Conservation (phyloP, 2,888 invertebrate species). For the Opisthograptis luteolata region DNA sequence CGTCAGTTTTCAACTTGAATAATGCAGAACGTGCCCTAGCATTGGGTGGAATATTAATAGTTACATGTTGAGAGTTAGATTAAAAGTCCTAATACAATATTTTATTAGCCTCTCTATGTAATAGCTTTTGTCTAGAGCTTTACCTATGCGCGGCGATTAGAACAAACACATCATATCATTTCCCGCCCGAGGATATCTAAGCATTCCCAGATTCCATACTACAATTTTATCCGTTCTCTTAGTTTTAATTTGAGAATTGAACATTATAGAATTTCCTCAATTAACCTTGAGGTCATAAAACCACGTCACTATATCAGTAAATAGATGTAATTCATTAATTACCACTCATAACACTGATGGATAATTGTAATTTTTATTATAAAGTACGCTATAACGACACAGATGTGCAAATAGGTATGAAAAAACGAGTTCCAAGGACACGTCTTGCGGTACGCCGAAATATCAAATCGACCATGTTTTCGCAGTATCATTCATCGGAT, state of each 20-base stretch:
- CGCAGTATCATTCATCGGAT: conserved; percentile 42
- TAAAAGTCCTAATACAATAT: neutral
- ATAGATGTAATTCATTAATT: neutral
- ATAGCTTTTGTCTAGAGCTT: neutral
- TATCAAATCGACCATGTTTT: conserved; percentile 33
- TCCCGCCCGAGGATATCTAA: too few relatives aligned
- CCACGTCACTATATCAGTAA: neutral
- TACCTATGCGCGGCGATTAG: too few relatives aligned
- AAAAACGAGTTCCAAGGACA: conserved; percentile 41
- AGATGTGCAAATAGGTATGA: conserved; percentile 33
- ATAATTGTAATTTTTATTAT: conserved; percentile 25
- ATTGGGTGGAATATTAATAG: conserved; percentile 16
- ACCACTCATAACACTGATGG: conserved; percentile 12
- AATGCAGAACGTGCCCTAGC: conserved; percentile 25
- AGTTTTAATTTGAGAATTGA: too few relatives aligned
- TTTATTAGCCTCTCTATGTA: conserved; percentile 8
- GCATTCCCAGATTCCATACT: too few relatives aligned
- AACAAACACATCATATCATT: too few relatives aligned
- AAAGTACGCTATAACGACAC: conserved; percentile 20
- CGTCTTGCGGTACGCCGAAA: conserved; percentile 41
- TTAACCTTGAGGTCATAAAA: neutral
- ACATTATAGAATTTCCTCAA: too few relatives aligned
- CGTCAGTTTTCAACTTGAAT: conserved; percentile 24
- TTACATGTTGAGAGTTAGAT: neutral
- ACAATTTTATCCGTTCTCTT: too few relatives aligned